Base-by-base conservation (phyloP, 2,888 invertebrate species). In the Baccha elongata region DNA sequence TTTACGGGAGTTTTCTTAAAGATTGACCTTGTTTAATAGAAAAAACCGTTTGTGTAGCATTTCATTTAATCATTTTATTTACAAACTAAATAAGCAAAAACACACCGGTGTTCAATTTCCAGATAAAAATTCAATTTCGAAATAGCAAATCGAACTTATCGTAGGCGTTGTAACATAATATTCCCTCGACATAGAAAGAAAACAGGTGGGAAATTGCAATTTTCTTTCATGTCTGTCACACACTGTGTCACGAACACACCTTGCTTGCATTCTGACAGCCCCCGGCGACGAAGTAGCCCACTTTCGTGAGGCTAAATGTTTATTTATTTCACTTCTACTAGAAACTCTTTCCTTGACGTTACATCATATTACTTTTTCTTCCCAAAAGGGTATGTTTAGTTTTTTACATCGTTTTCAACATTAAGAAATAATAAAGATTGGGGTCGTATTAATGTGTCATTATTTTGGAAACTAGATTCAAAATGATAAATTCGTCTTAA, bases 151-250 rank as follows among this genome's bases (percentile, higher is more conserved):
- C 55, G 55, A 73, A 72, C 44, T 58, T 55, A 55, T 68, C 37
- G 48, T 46, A 19, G 1, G 35, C 15, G 21, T 32, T 52, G 32
- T 17, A n/a, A 62, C 29, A 53, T 11, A 44, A 67, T 53, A 35
- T 60, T 60, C 37, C 11, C 42, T 40, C 52, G 32, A 10, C 40
- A 29, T 8, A 15, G 26, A 53, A 35, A 60, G 40, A 62, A 67
- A 55, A 62, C 58, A 58, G 69, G 55, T 69, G 58, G 58, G 75
- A 80, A 80, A 80, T 80, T 69, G 64, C 40, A 75, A 58, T 55
- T 74, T 68, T 69, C 55, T 19, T 26, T 15, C 32, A 11, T 42
- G 11, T 48, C 67, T 55, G 13, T 19, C 32, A 13, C 42, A 15
- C 5, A 26, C 46, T 3, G 4, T 44, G 26, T 35, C 46, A 58